Evolutionary conservation across 2,797 vertebrate genomes (phyloP).

Genomic region (Falco rusticolus): DNA sequence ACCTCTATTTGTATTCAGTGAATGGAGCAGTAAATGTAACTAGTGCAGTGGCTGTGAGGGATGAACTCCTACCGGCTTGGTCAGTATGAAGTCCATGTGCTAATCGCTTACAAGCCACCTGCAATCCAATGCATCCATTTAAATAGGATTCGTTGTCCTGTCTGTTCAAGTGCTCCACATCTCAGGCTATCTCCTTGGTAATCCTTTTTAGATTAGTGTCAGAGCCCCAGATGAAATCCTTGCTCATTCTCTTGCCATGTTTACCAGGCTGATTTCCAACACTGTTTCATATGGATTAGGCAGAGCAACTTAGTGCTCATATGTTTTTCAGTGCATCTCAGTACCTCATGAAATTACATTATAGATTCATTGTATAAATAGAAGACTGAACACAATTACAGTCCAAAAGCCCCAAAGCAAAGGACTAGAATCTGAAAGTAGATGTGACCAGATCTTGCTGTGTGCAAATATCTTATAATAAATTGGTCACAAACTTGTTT

Average conservation of each 20-base stretch:
- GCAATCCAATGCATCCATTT: neutral
- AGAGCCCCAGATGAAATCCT: constrained; percentile 42
- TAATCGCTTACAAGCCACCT: neutral
- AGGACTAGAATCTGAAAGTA: constrained; percentile 17
- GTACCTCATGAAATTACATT: constrained; percentile 82
- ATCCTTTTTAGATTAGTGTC: constrained; percentile 68
- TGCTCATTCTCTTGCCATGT: constrained; percentile 44
- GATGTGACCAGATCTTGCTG: constrained; percentile 27
- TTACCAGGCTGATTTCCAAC: constrained; percentile 72
- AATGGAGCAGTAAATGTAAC: neutral
- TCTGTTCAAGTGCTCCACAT: neutral
- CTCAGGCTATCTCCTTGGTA: constrained; percentile 36
- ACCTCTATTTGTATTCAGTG: neutral
- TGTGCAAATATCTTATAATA: constrained; percentile 24
- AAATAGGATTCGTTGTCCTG: neutral
- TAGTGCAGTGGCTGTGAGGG: neutral
- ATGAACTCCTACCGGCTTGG: constrained; percentile 20
- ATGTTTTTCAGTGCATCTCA: constrained; percentile 74
- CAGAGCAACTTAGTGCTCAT: constrained; percentile 57
- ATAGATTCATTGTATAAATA: constrained; percentile 82
- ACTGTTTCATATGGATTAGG: constrained; percentile 82
- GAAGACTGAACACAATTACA: constrained; percentile 68
- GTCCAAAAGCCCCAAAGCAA: constrained; percentile 49
- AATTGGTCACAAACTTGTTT: constrained; percentile 56
- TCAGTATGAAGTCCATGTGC: neutral